Conservation (phyloP, 2,113 vertebrate genomes). For the Nettapus auritus region DNA sequence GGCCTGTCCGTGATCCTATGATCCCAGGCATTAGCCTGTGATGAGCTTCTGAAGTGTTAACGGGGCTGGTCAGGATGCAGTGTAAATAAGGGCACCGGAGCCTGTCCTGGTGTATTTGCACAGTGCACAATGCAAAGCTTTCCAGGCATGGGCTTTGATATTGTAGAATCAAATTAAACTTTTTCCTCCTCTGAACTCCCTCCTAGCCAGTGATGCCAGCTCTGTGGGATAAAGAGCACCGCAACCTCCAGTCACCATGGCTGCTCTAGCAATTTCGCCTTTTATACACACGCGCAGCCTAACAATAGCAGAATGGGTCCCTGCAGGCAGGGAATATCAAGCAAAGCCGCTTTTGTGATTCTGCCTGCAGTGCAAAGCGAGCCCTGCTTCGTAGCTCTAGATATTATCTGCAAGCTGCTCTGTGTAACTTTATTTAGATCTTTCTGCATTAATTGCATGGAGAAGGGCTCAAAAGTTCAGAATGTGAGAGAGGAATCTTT, state of each 20-base stretch:
- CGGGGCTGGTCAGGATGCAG: not conserved
- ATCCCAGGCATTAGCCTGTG: fast-evolving
- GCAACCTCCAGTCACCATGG: fast-evolving
- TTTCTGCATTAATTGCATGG: constrained; percentile 15
- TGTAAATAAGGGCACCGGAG: fast-evolving
- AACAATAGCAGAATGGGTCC: not conserved
- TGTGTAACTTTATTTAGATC: not conserved
- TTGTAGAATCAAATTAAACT: not conserved
- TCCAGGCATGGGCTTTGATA: not conserved
- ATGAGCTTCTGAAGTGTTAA: fast-evolving
- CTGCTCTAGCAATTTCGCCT: not conserved
- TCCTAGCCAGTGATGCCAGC: fast-evolving
- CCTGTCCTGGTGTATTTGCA: not conserved
- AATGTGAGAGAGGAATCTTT: not conserved
- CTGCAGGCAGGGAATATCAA: not conserved
- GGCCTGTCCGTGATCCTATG: fast-evolving
- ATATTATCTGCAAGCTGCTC: not conserved
- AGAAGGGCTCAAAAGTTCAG: constrained; percentile 3
- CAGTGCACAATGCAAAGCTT: fast-evolving
- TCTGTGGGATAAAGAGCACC: not conserved
- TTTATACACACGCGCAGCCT: fast-evolving
- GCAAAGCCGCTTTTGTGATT: not conserved
- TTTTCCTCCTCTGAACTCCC: not conserved
- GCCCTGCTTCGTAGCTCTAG: not conserved
- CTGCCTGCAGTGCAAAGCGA: not conserved